Percentiles rank a stretch among this genome's conserved stretches.
Evolutionary conservation across 2,888 invertebrate species (phyloP).

Genomic region (Phyllotreta cruciferae): DNA sequence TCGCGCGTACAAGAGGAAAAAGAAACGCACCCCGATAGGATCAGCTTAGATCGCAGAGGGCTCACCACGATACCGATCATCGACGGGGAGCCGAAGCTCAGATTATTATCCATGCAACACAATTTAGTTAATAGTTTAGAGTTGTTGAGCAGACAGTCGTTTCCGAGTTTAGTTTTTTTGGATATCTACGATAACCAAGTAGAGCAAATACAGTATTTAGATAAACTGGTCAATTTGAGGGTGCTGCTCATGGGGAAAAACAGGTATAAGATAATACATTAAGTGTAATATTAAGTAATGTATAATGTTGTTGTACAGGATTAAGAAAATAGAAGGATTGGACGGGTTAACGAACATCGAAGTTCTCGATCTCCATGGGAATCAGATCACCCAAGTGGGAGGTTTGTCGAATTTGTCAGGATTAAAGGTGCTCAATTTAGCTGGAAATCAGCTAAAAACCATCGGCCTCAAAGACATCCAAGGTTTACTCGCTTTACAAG

Average conservation of each 20-base stretch:
- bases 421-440: slow-evolving; percentile 89
- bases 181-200: slow-evolving; percentile 96
- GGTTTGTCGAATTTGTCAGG: slow-evolving; percentile 75
- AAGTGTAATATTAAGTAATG: neutral
- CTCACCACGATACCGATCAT: slow-evolving; percentile 84
- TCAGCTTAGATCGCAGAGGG: slow-evolving; percentile 85
- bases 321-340: slow-evolving; percentile 80
- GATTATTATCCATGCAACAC: slow-evolving; percentile 89
- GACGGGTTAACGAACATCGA: slow-evolving; percentile 77
- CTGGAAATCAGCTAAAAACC: slow-evolving; percentile 86
- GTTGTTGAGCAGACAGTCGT: slow-evolving; percentile 63
- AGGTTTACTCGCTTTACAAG: slow-evolving; percentile 79
- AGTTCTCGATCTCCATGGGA: slow-evolving; percentile 92
- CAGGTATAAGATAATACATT: slow-evolving; percentile 64
- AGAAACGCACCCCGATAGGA: slow-evolving; percentile 85
- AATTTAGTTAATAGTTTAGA: slow-evolving; percentile 83
- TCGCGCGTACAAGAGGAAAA: slow-evolving; percentile 77
- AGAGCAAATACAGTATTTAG: slow-evolving; percentile 82
- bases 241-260: slow-evolving; percentile 93
- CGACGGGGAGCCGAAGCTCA: slow-evolving; percentile 75
- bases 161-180: slow-evolving; percentile 85
- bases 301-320: slow-evolving; percentile 60
- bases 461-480: slow-evolving; percentile 79
- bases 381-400: slow-evolving; percentile 76
- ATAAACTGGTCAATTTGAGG: slow-evolving; percentile 78